Percentiles rank a stretch among this genome's conserved stretches.
Evolutionary conservation across 1,140 invertebrate genomes (phyloP).

Genomic region (Anoplolepis gracilipes): DNA sequence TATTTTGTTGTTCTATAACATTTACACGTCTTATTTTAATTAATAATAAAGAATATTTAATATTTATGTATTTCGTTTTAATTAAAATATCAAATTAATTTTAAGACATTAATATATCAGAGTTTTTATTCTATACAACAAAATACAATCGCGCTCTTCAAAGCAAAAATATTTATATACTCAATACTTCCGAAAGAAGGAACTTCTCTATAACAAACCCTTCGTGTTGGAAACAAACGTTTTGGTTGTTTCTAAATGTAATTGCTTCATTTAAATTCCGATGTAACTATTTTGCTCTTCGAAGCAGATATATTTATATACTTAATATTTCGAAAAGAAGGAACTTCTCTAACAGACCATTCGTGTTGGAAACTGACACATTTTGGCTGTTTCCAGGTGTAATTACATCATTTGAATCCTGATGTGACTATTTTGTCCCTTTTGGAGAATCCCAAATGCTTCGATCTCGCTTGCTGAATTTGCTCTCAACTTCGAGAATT

Average conservation of each 20-base stretch:
- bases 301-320: too few relatives aligned
- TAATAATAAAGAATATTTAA: background rate
- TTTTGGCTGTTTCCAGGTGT: slow-evolving; percentile 29
- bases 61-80: background rate
- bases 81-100: too few relatives aligned
- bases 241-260: slow-evolving; percentile 28
- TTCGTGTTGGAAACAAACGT: slow-evolving; percentile 5
- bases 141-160: background rate
- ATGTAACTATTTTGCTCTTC: slow-evolving; percentile 23
- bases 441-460: slow-evolving; percentile 11
- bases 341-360: background rate
- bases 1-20: slow-evolving; percentile 1
- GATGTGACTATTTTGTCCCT: slow-evolving; percentile 22
- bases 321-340: background rate
- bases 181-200: background rate
- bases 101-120: slow-evolving; percentile 7
- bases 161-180: slow-evolving; percentile 17
- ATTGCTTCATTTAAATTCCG: slow-evolving; percentile 47
- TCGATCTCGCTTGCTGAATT: slow-evolving; percentile 12
- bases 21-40: background rate
- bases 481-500: slow-evolving; percentile 45
- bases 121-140: background rate
- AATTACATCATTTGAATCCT: slow-evolving; percentile 50
- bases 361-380: background rate
- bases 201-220: background rate